phyloP scores from a whole-genome alignment of 2,113 vertebrate genomes.

The Sphaerodactylus townsendi region DNA sequence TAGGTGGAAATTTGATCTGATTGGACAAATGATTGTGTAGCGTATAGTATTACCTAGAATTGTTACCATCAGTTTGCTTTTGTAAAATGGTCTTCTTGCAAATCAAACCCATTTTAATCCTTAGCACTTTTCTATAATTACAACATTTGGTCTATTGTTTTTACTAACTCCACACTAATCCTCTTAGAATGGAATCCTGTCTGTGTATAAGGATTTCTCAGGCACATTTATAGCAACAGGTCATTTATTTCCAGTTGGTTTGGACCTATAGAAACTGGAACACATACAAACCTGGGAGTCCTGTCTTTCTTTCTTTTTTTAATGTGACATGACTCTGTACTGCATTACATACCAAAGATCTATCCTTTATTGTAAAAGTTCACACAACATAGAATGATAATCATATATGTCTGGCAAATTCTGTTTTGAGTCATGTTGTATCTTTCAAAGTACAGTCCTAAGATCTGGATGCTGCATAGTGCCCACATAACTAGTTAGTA shows the following conservation, averaged over 20 bases:
- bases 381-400: neutral
- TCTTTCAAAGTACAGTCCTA: too few species aligned
- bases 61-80: neutral
- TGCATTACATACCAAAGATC: neutral
- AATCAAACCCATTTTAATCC: neutral
- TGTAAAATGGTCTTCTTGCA: neutral
- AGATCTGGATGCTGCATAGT: too few species aligned
- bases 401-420: too few species aligned
- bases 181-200: slow-evolving; percentile 64
- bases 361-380: neutral
- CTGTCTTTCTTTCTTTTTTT: neutral
- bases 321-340: neutral
- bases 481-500: too few species aligned
- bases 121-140: neutral
- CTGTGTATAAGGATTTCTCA: slow-evolving; percentile 46
- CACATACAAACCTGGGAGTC: fast-evolving
- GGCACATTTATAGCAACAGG: slow-evolving; percentile 65
- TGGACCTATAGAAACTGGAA: neutral
- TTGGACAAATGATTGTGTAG: too few species aligned
- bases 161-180: slow-evolving; percentile 62
- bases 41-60: neutral
- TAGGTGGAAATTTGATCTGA: too few species aligned
- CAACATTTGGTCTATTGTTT: neutral
- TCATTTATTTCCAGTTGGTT: slow-evolving; percentile 50
- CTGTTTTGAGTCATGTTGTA: too few species aligned